A percentile compares a stretch with the other conserved stretches of the same genome.
These are phyloP conservation scores for Acleris laterana DNA, from an alignment of 2,888 invertebrate genomes.

Conservation along the genomic window DNA sequence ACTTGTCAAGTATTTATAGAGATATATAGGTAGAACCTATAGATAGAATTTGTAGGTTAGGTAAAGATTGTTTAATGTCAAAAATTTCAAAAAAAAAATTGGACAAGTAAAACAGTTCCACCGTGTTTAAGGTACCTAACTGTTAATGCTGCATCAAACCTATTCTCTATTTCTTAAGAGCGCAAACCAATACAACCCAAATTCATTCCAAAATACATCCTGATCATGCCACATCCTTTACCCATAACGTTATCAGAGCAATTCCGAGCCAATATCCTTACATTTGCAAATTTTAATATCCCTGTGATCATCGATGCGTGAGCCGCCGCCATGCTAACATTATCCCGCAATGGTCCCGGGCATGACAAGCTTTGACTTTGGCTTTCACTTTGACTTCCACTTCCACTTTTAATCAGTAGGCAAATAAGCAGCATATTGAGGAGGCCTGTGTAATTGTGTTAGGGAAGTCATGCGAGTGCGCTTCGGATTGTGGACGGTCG, in stretches of 20 bases:
- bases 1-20: no score
- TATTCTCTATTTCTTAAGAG: no score
- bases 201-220: no score
- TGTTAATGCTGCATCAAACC: no score
- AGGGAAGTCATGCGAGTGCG: conserved; percentile 62
- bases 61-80: no score
- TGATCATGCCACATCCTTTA: background rate
- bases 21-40: no score
- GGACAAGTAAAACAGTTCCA: no score
- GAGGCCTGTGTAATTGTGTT: conserved; percentile 79
- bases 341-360: conserved; percentile 69
- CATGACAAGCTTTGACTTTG: conserved; percentile 66
- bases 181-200: no score
- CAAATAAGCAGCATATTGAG: conserved; percentile 81
- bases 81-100: no score
- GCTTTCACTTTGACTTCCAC: conserved; percentile 52
- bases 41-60: no score
- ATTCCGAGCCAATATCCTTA: conserved; percentile 20
- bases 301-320: conserved; percentile 76
- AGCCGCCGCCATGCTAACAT: conserved; percentile 75
- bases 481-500: conserved; percentile 54
- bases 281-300: conserved; percentile 34
- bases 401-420: conserved; percentile 78
- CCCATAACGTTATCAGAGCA: background rate
- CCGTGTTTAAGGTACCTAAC: no score